phyloP scores from a whole-genome alignment of 2,888 invertebrate species.

The Epistrophe eligans region DNA sequence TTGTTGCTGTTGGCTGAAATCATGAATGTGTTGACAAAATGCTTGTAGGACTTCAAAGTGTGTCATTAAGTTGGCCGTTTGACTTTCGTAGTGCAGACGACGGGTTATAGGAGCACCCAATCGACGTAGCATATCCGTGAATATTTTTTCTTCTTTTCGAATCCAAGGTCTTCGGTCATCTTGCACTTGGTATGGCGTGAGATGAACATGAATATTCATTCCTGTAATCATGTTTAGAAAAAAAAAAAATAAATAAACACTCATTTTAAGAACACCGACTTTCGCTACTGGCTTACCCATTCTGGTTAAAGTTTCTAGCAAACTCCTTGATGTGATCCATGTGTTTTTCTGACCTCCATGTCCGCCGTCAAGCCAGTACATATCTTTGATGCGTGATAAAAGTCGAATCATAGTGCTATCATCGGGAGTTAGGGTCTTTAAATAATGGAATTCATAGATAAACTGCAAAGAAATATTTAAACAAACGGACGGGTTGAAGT shows the following conservation, averaged over 20 bases:
- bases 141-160: conserved; percentile 91
- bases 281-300: conserved; percentile 85
- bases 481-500: neutral
- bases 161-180: conserved; percentile 94
- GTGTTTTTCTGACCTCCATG: conserved; percentile 95
- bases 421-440: conserved; percentile 87
- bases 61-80: conserved; percentile 86
- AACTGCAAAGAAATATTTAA: conserved; percentile 85
- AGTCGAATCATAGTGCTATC: conserved; percentile 87
- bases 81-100: conserved; percentile 86
- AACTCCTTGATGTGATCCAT: conserved; percentile 91
- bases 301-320: conserved; percentile 89
- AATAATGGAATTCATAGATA: conserved; percentile 92
- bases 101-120: conserved; percentile 88
- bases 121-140: conserved; percentile 88
- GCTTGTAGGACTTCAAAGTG: conserved; percentile 91
- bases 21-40: conserved; percentile 85
- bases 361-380: conserved; percentile 97
- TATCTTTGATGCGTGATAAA: conserved; percentile 88
- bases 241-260: neutral
- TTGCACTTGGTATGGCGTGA: conserved; percentile 95
- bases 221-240: conserved; percentile 83
- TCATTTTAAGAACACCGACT: neutral
- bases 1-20: conserved; percentile 80
- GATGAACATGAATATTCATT: conserved; percentile 90